Conservation (phyloP, 2,797 vertebrate species). For the Sebastes paucispinis region DNA sequence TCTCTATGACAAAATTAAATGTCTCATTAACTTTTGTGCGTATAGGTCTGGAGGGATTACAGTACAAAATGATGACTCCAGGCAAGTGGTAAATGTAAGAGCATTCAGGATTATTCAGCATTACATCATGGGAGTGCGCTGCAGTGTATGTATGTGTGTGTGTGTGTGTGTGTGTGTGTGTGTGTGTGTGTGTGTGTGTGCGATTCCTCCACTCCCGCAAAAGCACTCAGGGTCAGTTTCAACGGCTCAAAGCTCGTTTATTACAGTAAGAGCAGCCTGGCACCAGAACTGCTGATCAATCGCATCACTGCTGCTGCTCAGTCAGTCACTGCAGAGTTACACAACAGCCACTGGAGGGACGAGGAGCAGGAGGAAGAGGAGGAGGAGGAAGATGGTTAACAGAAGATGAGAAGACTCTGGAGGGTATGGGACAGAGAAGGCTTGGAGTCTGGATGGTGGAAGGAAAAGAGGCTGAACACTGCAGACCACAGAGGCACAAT, state of each 20-base stretch:
- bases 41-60: not conserved
- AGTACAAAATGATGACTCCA: conserved; percentile 44
- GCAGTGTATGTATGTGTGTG: conserved; percentile 6
- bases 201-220: conserved; percentile 34
- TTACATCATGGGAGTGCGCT: conserved; percentile 53
- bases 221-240: conserved; percentile 54
- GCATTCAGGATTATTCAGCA: conserved; percentile 40
- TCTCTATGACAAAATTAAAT: conserved; percentile 9
- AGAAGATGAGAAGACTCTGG: not conserved
- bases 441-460: not conserved
- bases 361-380: not conserved
- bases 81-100: conserved; percentile 23
- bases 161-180: not conserved
- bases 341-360: conserved; percentile 49
- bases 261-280: conserved; percentile 67
- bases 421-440: not conserved
- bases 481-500: conserved; percentile 39
- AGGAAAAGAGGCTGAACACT: conserved; percentile 8
- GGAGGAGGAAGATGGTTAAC: conserved; percentile 1
- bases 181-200: not conserved
- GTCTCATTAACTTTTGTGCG: conserved; percentile 23
- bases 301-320: conserved; percentile 17
- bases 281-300: conserved; percentile 75
- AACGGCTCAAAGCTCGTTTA: conserved; percentile 56
- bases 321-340: conserved; percentile 69